Evolutionary conservation across 2,113 vertebrate genomes (phyloP).

Genomic region (Prunella fulvescens): DNA sequence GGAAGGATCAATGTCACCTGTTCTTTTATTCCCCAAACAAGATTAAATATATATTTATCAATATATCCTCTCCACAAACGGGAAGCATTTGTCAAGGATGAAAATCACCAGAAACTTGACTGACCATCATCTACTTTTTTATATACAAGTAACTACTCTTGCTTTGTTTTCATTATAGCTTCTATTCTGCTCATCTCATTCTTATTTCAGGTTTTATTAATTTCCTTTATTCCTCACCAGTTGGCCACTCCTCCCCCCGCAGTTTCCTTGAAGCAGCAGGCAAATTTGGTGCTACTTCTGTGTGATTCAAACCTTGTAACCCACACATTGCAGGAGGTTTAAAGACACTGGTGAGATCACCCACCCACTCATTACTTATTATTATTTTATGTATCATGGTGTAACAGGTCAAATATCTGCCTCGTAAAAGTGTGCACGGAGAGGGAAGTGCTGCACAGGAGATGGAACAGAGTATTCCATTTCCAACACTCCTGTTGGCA

Average conservation of each 20-base stretch:
- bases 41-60: background rate
- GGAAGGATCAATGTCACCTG: background rate
- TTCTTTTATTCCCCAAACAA: background rate
- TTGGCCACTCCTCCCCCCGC: background rate
- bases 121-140: background rate
- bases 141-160: background rate
- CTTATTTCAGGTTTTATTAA: background rate
- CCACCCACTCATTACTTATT: slow-evolving; percentile 36
- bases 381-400: slow-evolving; percentile 31
- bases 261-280: background rate
- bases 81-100: background rate
- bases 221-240: background rate
- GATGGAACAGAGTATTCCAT: background rate
- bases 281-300: background rate
- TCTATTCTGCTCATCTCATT: background rate
- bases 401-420: slow-evolving; percentile 51
- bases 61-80: background rate
- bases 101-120: background rate
- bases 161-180: background rate
- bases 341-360: slow-evolving; percentile 47
- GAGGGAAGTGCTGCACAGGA: background rate
- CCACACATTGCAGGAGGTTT: slow-evolving; percentile 42
- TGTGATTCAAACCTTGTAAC: slow-evolving; percentile 49
- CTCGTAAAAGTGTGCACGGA: background rate
- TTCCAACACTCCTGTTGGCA: background rate